These are phyloP conservation scores for Lagorchestes hirsutus DNA, from an alignment of 2,797 vertebrate species.

Conservation along the genomic window DNA sequence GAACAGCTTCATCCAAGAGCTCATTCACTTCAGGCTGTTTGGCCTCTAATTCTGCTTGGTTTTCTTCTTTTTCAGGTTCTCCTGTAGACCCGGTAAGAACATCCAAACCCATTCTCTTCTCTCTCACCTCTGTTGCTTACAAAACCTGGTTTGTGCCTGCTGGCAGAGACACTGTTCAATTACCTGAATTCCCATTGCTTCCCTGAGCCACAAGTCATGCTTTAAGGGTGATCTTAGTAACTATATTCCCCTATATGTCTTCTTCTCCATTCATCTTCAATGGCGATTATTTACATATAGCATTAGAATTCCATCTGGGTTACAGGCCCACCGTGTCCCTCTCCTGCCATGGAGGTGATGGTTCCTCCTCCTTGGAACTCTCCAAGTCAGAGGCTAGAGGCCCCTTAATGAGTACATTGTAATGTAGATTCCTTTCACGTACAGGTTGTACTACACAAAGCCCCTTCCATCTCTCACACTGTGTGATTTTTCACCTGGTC, in stretches of 20 bases:
- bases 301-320: background rate
- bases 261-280: background rate
- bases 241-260: rapidly evolving
- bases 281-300: background rate
- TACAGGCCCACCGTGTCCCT: background rate
- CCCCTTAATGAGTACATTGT: background rate
- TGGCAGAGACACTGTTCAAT: background rate
- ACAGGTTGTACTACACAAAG: background rate
- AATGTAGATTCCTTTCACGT: background rate
- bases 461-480: background rate
- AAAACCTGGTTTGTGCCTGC: rapidly evolving
- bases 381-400: background rate
- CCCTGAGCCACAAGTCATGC: background rate
- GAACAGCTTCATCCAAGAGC: background rate
- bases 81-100: conserved; percentile 84
- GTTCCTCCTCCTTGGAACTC: background rate
- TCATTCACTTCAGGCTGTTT: rapidly evolving
- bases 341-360: background rate
- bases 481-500: background rate
- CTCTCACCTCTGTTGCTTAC: rapidly evolving
- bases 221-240: rapidly evolving
- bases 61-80: conserved; percentile 81
- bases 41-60: background rate
- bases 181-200: rapidly evolving
- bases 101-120: rapidly evolving